Conservation (phyloP, 1,140 invertebrate genomes). For the Drosophila athabasca region DNA sequence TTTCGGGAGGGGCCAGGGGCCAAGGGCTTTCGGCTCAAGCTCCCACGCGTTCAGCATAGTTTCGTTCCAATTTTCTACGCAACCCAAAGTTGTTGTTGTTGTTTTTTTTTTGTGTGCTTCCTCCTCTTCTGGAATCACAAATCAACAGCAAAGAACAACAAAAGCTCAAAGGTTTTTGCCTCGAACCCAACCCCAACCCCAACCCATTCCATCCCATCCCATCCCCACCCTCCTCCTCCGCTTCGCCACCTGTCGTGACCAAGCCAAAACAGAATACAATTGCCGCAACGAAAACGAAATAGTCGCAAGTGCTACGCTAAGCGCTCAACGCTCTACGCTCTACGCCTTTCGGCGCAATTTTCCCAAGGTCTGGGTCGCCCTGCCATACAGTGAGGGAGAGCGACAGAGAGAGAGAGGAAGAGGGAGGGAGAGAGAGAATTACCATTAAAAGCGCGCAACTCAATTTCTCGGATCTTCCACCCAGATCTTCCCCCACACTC, state of each 20-base stretch:
- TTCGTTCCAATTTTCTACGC: not conserved
- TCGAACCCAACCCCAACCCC: no score
- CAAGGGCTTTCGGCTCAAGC: no score
- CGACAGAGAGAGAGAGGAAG: no score
- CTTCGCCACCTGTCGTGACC: constrained; percentile 34
- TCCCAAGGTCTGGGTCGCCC: constrained; percentile 19
- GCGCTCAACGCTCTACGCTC: no score
- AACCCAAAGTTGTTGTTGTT: not conserved
- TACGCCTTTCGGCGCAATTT: constrained; percentile 21
- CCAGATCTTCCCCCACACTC: constrained; percentile 6
- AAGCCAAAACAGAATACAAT: constrained; percentile 35
- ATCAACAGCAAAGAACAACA: constrained; percentile 30
- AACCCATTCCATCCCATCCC: no score
- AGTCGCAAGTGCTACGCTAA: no score
- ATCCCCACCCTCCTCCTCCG: not conserved
- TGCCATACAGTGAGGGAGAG: no score
- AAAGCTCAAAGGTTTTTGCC: not conserved
- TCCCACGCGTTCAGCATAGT: constrained; percentile 10
- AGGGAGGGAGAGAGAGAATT: constrained; percentile 17
- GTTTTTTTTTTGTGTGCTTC: no score
- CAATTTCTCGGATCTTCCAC: constrained; percentile 34
- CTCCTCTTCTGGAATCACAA: constrained; percentile 4
- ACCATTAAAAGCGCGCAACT: constrained; percentile 54
- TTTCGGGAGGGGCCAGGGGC: no score
- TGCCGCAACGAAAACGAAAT: constrained; percentile 6